Conservation (phyloP, 2,797 vertebrate species). For the Galagoides demidoff region DNA sequence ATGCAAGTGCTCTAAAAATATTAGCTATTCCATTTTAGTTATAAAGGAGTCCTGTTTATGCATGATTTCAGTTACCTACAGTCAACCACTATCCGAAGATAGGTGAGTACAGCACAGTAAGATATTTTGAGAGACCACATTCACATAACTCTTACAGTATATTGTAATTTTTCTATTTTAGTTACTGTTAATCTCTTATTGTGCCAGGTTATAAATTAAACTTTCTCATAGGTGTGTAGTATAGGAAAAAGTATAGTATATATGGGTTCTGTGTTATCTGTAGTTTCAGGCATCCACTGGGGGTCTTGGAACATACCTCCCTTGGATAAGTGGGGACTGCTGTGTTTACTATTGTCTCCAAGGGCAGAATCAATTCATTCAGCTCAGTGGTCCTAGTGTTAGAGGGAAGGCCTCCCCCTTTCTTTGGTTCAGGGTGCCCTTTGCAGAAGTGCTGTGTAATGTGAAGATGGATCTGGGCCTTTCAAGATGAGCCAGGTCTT, state of each 20-base stretch:
- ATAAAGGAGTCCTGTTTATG: too few species aligned
- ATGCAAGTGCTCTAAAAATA: neutral
- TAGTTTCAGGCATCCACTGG: neutral
- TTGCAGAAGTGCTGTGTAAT: neutral
- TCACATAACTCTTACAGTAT: neutral
- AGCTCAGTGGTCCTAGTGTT: neutral
- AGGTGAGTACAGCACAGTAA: neutral
- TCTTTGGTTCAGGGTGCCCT: neutral
- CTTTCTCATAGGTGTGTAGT: neutral
- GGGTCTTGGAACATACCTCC: neutral
- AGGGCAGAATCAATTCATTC: slow-evolving; percentile 10
- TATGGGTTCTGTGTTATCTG: neutral
- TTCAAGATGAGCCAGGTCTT: neutral
- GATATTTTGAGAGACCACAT: neutral
- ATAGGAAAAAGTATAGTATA: neutral
- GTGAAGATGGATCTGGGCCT: neutral
- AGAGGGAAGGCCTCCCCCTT: neutral
- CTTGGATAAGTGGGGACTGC: neutral
- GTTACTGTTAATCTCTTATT: neutral
- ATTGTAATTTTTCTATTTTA: neutral
- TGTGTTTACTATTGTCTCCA: neutral
- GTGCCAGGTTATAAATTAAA: neutral
- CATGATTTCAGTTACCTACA: neutral
- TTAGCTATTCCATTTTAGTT: neutral
- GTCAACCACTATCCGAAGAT: neutral